Percentiles rank a stretch among this genome's conserved stretches.
These are phyloP conservation scores for Carcina quercana DNA, from an alignment of 2,888 invertebrate genomes.

Conservation along the genomic window DNA sequence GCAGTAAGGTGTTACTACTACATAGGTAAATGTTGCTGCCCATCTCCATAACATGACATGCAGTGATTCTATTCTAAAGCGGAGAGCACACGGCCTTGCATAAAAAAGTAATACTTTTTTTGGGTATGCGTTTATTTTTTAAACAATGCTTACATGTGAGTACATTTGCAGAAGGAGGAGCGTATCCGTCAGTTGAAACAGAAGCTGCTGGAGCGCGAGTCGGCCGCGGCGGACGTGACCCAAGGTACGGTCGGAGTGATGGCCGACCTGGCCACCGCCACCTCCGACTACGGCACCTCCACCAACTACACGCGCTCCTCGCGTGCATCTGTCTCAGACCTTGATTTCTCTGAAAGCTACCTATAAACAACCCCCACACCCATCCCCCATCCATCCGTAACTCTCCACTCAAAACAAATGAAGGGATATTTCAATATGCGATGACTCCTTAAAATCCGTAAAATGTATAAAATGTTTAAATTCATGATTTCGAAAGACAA, in stretches of 20 bases:
- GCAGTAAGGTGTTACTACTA: too few relatives aligned
- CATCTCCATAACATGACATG: too few relatives aligned
- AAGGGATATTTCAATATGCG: too few relatives aligned
- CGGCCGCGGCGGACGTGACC: slow-evolving; percentile 75
- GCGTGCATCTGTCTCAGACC: slow-evolving; percentile 88
- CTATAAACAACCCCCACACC: slow-evolving; percentile 58
- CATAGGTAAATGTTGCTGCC: too few relatives aligned
- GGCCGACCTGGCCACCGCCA: slow-evolving; percentile 86
- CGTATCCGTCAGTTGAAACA: slow-evolving; percentile 88
- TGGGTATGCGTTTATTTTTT: too few relatives aligned
- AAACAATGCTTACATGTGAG: neutral
- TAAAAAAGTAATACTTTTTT: too few relatives aligned
- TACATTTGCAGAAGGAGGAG: slow-evolving; percentile 85
- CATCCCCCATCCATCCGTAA: neutral
- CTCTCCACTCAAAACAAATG: too few relatives aligned
- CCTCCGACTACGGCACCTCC: slow-evolving; percentile 85
- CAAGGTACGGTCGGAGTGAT: slow-evolving; percentile 84
- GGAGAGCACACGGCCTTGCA: too few relatives aligned
- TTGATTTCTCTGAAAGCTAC: slow-evolving; percentile 92
- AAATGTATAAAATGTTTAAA: too few relatives aligned
- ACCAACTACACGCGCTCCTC: slow-evolving; percentile 87
- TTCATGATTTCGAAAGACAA: too few relatives aligned
- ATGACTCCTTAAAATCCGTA: too few relatives aligned
- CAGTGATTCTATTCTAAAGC: too few relatives aligned
- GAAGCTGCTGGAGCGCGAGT: slow-evolving; percentile 85